Evolutionary conservation across 2,888 invertebrate genomes (phyloP).

Genomic region (Perizoma affinitatum): DNA sequence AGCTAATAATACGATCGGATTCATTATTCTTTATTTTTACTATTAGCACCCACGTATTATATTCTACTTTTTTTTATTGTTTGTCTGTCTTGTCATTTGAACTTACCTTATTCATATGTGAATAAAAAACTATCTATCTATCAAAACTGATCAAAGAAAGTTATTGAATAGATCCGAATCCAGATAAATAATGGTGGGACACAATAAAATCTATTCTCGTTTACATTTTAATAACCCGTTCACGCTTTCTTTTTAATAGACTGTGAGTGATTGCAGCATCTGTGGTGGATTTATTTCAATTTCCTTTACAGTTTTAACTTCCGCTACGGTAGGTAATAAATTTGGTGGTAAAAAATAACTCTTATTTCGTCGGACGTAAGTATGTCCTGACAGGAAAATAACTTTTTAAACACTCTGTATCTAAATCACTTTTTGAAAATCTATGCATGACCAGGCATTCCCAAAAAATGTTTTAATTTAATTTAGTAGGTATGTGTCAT

Average conservation of each 20-base stretch:
- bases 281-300: constrained; percentile 79
- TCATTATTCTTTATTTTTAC: neutral
- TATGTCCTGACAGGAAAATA: constrained; percentile 45
- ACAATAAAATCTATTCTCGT: constrained; percentile 58
- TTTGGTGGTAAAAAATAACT: constrained; percentile 36
- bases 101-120: too few relatives aligned
- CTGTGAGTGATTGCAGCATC: constrained; percentile 77
- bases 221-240: constrained; percentile 70
- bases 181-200: constrained; percentile 12
- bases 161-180: constrained; percentile 1
- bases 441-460: too few relatives aligned
- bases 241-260: constrained; percentile 68
- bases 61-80: too few relatives aligned
- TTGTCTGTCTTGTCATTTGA: too few relatives aligned
- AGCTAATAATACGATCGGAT: too few relatives aligned
- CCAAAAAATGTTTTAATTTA: too few relatives aligned
- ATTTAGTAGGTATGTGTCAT: too few relatives aligned
- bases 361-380: constrained; percentile 52
- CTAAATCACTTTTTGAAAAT: too few relatives aligned
- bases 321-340: constrained; percentile 72
- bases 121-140: too few relatives aligned
- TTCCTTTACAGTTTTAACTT: constrained; percentile 75
- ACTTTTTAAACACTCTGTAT: too few relatives aligned
- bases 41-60: too few relatives aligned
- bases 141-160: constrained; percentile 1